Base-by-base conservation (phyloP, 1,140 invertebrate species). In the Drosophila neocordata region DNA sequence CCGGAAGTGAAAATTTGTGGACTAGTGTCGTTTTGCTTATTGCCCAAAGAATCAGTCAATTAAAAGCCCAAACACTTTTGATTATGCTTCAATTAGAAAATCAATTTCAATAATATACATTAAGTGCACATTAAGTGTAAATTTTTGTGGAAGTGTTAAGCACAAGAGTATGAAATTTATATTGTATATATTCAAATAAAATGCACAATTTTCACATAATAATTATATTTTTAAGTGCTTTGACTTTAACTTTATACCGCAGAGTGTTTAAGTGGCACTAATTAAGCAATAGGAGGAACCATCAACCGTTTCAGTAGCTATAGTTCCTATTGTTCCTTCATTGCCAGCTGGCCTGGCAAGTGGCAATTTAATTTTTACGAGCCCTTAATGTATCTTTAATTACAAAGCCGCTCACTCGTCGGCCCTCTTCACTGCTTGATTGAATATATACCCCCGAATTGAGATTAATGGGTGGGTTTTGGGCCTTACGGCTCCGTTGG, bases 321-420 rank as follows among this genome's bases (percentile, higher is more conserved):
- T 48, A 48, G 41, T 48, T 48, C 8, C 8, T 44, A 18, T 13
- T 48, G 41, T 11, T 18, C 15, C 41, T 55, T 35, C 18, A 44
- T 35, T 59, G 24, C 62, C 37, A 59, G 59, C n/a, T 53, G 22
- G n/a, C 55, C 59, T 27, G 51, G 67, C 51, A 67, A 51, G 68
- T 69, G 83, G 35, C 79, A 87, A 73, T 88, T 88, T 79, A 83
- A 88, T 79, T 87, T 87, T 82, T 79, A 87, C 79, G 83, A 82
- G 71, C 69, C 53, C 69, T 77, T 83, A 87, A 87, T 87, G 82
- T 76, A 65, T 53, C 83, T 82, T 87, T 87, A 87, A 87, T 87
- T 87, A 82, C 68, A 34, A 59, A 58, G 51, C 60, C 68, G 56
- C 64, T 60, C 68, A 48, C 64, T 44, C 64, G 65, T 48, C 68